A percentile compares a stretch with the other conserved stretches of the same genome.
Conservation (phyloP, 2,797 vertebrate genomes). For the Simalia tracyae region DNA sequence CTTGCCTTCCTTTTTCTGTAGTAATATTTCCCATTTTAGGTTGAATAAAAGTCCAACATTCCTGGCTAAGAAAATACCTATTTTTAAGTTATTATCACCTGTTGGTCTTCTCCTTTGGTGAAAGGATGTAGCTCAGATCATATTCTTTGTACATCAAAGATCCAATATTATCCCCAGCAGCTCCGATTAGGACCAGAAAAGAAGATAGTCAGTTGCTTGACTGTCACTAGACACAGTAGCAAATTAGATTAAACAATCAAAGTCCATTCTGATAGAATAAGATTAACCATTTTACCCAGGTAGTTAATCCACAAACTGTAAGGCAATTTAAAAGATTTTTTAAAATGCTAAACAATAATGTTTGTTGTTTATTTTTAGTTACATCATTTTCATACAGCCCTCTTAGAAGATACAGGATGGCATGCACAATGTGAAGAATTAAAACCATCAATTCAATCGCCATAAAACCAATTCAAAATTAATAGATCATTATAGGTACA, state of each 20-base stretch:
- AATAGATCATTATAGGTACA: not conserved
- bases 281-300: not conserved
- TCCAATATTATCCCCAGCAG: not conserved
- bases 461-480: not conserved
- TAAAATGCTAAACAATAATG: not conserved
- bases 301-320: not conserved
- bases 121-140: not conserved
- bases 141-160: not conserved
- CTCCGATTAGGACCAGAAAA: constrained; percentile 16
- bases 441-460: not conserved
- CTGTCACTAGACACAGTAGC: not conserved
- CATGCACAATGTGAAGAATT: not conserved
- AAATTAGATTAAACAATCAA: not conserved
- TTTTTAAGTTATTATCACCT: constrained; percentile 56
- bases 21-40: constrained; percentile 57
- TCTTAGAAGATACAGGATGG: not conserved
- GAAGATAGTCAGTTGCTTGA: constrained; percentile 47
- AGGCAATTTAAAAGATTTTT: not conserved
- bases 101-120: not conserved
- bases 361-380: not conserved
- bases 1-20: constrained; percentile 50
- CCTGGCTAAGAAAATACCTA: constrained; percentile 62
- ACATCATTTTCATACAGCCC: not conserved
- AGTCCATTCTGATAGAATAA: not conserved
- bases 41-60: constrained; percentile 52